Conservation (phyloP, 2,888 invertebrate species). For the Melieria omissa region DNA sequence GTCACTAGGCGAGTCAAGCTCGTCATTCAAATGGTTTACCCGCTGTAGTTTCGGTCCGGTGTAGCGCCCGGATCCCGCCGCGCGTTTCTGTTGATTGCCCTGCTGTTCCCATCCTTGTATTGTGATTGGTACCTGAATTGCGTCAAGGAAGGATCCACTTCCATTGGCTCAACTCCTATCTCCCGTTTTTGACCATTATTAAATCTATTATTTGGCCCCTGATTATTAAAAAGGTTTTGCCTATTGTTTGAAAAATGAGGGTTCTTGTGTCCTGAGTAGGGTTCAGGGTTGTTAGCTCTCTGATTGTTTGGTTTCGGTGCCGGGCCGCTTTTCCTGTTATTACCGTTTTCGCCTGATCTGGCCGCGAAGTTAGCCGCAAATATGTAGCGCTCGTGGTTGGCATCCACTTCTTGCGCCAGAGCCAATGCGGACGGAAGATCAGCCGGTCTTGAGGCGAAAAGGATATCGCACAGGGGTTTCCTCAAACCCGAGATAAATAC, state of each 20-base stretch:
- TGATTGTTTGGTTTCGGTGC: neutral
- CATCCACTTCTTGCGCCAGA: conserved; percentile 11
- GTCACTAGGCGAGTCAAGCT: neutral
- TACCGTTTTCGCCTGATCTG: neutral
- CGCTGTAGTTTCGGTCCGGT: neutral
- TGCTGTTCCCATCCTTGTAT: neutral
- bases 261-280: neutral
- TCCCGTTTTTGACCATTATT: neutral
- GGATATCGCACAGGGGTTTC: conserved; percentile 1
- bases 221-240: neutral
- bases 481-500: conserved; percentile 34
- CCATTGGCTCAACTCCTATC: conserved; percentile 11
- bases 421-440: conserved; percentile 11
- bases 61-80: neutral
- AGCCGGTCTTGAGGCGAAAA: conserved; percentile 8
- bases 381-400: neutral
- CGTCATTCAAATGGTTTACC: neutral
- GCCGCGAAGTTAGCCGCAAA: neutral
- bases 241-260: neutral
- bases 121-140: conserved; percentile 11
- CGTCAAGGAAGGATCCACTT: conserved; percentile 18
- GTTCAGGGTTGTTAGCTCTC: neutral
- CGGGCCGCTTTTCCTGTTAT: neutral
- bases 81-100: neutral
- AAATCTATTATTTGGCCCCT: neutral